Conservation (phyloP, 2,113 vertebrate genomes). For the Mobula birostris region DNA sequence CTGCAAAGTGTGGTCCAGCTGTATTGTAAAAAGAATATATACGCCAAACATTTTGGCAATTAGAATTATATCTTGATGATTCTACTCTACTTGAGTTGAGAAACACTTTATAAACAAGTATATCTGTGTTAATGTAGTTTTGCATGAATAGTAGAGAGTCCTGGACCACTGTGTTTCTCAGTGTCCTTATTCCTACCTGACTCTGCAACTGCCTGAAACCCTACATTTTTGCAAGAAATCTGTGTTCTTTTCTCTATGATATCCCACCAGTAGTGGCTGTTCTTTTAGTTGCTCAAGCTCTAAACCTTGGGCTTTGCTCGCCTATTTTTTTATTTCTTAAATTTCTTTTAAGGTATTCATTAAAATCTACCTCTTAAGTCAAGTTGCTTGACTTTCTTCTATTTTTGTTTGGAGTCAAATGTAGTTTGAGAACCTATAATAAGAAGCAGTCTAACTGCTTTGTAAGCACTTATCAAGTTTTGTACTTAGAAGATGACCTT, state of each 20-base stretch:
- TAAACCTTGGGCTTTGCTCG: not conserved
- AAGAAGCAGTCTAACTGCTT: conserved; percentile 71
- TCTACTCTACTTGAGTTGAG: not conserved
- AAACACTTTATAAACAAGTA: not conserved
- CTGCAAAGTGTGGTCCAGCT: too few relatives aligned
- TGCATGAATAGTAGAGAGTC: not conserved
- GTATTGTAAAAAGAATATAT: not conserved
- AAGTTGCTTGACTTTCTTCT: not conserved
- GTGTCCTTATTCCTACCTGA: not conserved
- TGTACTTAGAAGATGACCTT: conserved; percentile 95
- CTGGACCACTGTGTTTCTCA: not conserved
- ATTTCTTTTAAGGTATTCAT: not conserved
- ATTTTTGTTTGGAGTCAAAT: not conserved
- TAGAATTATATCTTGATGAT: not conserved
- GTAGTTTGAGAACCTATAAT: conserved; percentile 13
- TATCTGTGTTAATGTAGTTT: not conserved
- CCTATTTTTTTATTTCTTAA: not conserved
- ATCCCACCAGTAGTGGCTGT: not conserved
- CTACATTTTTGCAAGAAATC: not conserved
- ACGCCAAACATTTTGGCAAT: not conserved
- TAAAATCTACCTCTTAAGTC: not conserved
- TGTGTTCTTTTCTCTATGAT: not conserved
- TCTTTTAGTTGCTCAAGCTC: not conserved
- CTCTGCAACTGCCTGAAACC: not conserved
- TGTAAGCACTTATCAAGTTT: conserved; percentile 76